A percentile compares a stretch with the other conserved stretches of the same genome.
phyloP scores from a whole-genome alignment of 2,113 vertebrate species.

The Lucifuga dentata region DNA sequence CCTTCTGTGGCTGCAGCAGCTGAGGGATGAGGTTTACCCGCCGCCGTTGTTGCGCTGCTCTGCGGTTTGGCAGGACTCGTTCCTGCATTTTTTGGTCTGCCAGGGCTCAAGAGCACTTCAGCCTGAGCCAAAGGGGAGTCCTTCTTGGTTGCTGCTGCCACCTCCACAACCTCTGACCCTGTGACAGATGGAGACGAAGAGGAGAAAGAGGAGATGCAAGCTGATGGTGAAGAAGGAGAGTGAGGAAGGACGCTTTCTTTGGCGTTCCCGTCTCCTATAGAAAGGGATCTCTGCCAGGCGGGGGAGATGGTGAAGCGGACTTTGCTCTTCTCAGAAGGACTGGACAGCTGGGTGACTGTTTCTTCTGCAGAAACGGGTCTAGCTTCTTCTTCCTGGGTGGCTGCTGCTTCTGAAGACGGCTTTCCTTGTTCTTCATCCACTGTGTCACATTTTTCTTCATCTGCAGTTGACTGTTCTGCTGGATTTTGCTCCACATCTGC shows the following conservation, averaged over 20 bases:
- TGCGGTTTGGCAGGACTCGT: conserved; percentile 18
- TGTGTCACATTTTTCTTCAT: neutral
- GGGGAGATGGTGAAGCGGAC: conserved; percentile 80
- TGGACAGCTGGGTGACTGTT: neutral
- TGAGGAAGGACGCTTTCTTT: conserved; percentile 49
- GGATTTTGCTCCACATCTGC: neutral
- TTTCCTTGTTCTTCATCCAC: conserved; percentile 8
- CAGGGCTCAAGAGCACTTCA: conserved; percentile 44
- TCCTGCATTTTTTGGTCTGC: conserved; percentile 19
- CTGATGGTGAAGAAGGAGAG: conserved; percentile 21
- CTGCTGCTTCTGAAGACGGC: neutral
- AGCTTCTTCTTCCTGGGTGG: neutral
- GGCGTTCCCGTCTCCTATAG: conserved; percentile 52
- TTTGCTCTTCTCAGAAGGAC: conserved; percentile 43
- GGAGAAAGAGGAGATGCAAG: neutral
- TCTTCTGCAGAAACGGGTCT: conserved; percentile 2
- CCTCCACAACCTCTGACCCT: conserved; percentile 66
- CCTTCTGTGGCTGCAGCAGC: conserved; percentile 39
- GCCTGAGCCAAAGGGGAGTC: neutral
- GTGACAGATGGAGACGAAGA: conserved; percentile 9
- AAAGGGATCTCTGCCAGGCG: conserved; percentile 83
- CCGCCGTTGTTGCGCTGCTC: neutral
- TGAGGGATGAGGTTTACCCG: conserved; percentile 7
- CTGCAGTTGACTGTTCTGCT: neutral
- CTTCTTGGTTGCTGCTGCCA: neutral